Evolutionary conservation across 2,797 vertebrate genomes (phyloP).

Genomic region (Macrochelys suwanniensis): DNA sequence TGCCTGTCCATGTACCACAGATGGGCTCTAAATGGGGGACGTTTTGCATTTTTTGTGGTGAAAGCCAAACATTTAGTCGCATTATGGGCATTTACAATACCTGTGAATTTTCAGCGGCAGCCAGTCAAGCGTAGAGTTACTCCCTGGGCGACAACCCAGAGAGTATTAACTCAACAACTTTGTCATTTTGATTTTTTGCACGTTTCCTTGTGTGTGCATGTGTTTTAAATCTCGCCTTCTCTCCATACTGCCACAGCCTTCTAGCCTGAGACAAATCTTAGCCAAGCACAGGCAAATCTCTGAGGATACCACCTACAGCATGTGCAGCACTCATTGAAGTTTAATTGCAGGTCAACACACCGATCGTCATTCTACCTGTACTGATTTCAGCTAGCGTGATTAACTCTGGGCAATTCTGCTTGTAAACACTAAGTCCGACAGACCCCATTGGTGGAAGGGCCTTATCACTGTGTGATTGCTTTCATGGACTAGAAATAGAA

Average conservation of each 20-base stretch:
- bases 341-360: constrained; percentile 24
- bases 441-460: neutral
- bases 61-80: neutral
- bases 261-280: neutral
- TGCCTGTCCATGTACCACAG: neutral
- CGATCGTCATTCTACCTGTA: constrained; percentile 1
- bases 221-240: constrained; percentile 21
- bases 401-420: constrained; percentile 3
- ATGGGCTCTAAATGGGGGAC: neutral
- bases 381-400: neutral
- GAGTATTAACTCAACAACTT: constrained; percentile 16
- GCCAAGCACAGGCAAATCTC: neutral
- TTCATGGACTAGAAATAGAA: neutral
- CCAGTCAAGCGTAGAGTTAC: neutral
- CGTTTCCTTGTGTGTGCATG: neutral
- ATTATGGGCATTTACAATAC: neutral
- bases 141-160: neutral
- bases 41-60: neutral
- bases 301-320: fast-evolving
- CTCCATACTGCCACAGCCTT: neutral
- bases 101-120: constrained; percentile 35
- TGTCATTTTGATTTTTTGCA: constrained; percentile 2
- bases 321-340: neutral
- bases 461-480: neutral
- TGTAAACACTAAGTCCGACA: neutral